Base-by-base conservation (phyloP, 64 coral and sea anemone genomes). In the Anthopleura sola region DNA sequence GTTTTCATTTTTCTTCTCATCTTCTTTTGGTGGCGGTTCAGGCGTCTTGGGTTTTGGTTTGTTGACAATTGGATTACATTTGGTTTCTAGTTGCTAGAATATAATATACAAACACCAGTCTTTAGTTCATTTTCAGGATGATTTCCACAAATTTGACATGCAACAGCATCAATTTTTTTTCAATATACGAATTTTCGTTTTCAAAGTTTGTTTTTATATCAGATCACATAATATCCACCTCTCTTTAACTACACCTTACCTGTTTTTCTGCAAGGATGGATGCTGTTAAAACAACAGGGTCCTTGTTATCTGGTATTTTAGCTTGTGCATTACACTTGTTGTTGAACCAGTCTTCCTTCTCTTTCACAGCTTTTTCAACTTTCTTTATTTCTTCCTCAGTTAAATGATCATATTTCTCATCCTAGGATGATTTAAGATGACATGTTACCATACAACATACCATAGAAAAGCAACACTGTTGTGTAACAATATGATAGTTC, bases 321-420 rank as follows among this genome's bases (percentile, higher is more conserved):
- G n/a, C 23, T 62, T 95, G 94, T 69, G 83, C 94, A 87, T 77
- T 95, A 81, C 94, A 92, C 13, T 95, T 95, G 14, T 66, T 78
- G 55, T 92, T 85, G 0, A 95, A 36, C 94, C 94, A 95, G 6
- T 92, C 56, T 15, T 95, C 90, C 77, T 95, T 95, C 55, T 92
- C 94, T 28, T 60, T 51, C 8, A 89, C 84, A 46, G 78, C 84
- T 58, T 92, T 81, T 64, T 78, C 75, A 6, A 91, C 83, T 48
- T 89, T 95, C 21, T 88, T 89, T 49, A 95, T 74, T 86, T 95
- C 94, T 78, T 92, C 94, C 38, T 82, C 90, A 66, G 90, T 86
- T 36, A 95, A 83, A 68, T 95, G 94, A 66, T 95, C 86, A 56
- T 95, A 95, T 53, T 95, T 95, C 75, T 95, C 94, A 68, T 95